Evolutionary conservation across 2,888 invertebrate species (phyloP).

Genomic region (Caenorhabditis japonica): DNA sequence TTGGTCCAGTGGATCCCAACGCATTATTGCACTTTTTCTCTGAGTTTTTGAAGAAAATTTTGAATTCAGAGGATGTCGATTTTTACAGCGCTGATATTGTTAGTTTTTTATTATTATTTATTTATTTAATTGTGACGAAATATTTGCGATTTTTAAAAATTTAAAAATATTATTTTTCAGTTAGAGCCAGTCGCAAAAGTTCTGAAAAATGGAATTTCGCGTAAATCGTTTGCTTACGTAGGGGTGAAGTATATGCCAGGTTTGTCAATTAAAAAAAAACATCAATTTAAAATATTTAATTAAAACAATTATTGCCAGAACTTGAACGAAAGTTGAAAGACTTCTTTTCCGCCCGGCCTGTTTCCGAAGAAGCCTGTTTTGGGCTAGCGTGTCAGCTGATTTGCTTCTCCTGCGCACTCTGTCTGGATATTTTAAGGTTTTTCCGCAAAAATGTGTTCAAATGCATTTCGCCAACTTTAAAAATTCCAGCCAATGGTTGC

Average conservation of each 20-base stretch:
- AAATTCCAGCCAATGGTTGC: background rate
- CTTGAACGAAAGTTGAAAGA: background rate
- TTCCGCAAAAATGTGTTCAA: too few species aligned
- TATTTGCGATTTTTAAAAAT: background rate
- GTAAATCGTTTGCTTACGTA: background rate
- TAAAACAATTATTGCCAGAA: background rate
- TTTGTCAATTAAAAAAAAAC: too few species aligned
- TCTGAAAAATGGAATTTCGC: background rate
- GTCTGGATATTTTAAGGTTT: slow-evolving; percentile 4
- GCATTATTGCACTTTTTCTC: too few species aligned
- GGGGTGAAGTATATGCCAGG: too few species aligned
- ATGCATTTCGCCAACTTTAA: too few species aligned
- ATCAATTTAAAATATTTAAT: too few species aligned
- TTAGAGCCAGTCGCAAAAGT: background rate
- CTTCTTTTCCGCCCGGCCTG: too few species aligned
- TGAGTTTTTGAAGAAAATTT: background rate
- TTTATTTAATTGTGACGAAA: background rate
- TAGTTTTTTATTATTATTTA: background rate
- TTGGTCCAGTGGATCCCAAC: too few species aligned
- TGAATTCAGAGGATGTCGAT: background rate
- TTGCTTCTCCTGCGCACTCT: background rate
- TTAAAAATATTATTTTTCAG: background rate
- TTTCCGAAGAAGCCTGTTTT: background rate
- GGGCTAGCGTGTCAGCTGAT: background rate
- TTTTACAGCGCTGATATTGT: background rate